phyloP scores from a whole-genome alignment of 2,888 invertebrate species.

The Hedychridium roseum region DNA sequence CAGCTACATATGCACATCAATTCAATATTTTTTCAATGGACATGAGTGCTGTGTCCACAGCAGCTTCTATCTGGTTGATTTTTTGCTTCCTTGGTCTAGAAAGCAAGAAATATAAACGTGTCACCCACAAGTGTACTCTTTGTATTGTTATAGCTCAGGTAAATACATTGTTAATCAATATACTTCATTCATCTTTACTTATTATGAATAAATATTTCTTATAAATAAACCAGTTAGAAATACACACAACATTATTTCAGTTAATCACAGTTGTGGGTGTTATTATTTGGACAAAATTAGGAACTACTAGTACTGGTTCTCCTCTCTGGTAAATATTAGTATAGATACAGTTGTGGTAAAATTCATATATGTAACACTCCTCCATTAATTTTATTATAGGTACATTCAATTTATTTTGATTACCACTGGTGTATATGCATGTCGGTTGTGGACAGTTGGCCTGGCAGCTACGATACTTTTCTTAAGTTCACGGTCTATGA shows the following conservation, averaged over 20 bases:
- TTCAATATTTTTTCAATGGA: slow-evolving; percentile 84
- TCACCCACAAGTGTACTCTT: slow-evolving; percentile 84
- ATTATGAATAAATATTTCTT: neutral
- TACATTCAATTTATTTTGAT: slow-evolving; percentile 81
- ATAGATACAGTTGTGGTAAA: neutral
- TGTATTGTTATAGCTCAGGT: slow-evolving; percentile 85
- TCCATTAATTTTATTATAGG: slow-evolving; percentile 56
- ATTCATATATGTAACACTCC: neutral
- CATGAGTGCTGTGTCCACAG: slow-evolving; percentile 79
- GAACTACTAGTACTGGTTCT: slow-evolving; percentile 36
- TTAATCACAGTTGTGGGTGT: slow-evolving; percentile 50
- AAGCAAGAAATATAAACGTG: slow-evolving; percentile 78
- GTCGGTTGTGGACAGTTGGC: slow-evolving; percentile 85
- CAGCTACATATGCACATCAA: slow-evolving; percentile 78
- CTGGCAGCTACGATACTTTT: slow-evolving; percentile 83
- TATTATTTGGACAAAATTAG: slow-evolving; percentile 56
- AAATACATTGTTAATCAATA: too few species aligned
- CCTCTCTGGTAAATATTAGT: slow-evolving; percentile 45
- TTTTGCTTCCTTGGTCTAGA: slow-evolving; percentile 71
- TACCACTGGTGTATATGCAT: slow-evolving; percentile 80
- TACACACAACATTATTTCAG: slow-evolving; percentile 33
- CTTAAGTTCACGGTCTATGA: slow-evolving; percentile 82
- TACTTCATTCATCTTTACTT: too few species aligned
- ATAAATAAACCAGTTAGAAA: neutral
- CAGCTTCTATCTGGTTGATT: slow-evolving; percentile 82